These are phyloP conservation scores for Baronia brevicornis DNA, from an alignment of 2,888 invertebrate genomes.

Conservation along the genomic window DNA sequence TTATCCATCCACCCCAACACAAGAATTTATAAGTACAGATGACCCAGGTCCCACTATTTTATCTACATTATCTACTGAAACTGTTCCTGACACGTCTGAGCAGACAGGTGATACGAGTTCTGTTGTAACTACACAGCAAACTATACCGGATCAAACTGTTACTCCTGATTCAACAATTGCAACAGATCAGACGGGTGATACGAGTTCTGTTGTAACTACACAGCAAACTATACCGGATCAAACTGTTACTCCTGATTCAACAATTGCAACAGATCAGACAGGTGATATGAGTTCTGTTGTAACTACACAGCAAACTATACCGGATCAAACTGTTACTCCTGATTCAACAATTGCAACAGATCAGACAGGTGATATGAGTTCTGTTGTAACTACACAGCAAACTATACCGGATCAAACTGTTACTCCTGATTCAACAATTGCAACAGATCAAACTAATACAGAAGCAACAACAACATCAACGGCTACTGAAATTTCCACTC, in stretches of 20 bases:
- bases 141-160: slow-evolving; percentile 2
- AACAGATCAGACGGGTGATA: neutral
- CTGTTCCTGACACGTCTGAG: neutral
- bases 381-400: neutral
- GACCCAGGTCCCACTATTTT: slow-evolving; percentile 1
- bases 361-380: neutral
- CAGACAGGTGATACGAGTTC: neutral
- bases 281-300: neutral
- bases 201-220: neutral
- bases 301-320: slow-evolving; percentile 3
- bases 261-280: neutral
- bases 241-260: neutral
- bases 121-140: neutral
- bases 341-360: slow-evolving; percentile 1
- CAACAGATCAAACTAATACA: neutral
- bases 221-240: too few relatives aligned
- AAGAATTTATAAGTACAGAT: too few relatives aligned
- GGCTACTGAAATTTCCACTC: neutral
- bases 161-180: neutral
- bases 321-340: neutral
- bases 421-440: neutral
- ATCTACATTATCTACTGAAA: neutral
- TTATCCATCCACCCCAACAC: too few relatives aligned
- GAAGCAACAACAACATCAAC: neutral
- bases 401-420: neutral